Conservation (phyloP, 2,797 vertebrate species). For the Argya squamiceps region DNA sequence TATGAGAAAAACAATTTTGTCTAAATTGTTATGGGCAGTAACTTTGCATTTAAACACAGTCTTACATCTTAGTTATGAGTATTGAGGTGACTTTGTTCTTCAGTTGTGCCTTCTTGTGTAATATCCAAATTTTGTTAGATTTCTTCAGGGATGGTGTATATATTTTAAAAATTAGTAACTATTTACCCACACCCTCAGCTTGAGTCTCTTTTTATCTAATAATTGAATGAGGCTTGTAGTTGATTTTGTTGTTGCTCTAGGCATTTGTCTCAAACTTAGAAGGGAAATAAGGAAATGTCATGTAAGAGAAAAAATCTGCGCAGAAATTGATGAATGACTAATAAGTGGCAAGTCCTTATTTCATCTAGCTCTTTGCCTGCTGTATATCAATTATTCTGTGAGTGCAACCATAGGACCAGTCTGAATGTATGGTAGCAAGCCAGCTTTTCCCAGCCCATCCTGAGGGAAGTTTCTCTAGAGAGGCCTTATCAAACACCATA, state of each 20-base stretch:
- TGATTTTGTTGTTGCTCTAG: neutral
- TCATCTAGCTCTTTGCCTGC: neutral
- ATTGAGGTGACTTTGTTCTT: neutral
- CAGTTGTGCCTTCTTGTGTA: neutral
- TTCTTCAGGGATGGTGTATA: neutral
- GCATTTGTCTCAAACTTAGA: neutral
- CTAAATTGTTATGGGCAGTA: neutral
- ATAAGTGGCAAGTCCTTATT: neutral
- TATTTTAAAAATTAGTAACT: neutral
- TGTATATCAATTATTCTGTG: neutral
- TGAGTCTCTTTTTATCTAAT: neutral
- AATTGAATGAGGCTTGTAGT: neutral
- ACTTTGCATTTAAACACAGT: neutral
- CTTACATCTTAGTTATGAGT: neutral
- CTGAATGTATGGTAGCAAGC: neutral
- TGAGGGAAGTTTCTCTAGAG: neutral
- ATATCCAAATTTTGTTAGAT: neutral
- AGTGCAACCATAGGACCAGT: neutral
- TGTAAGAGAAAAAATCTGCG: neutral
- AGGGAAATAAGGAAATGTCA: neutral
- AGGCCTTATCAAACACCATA: neutral
- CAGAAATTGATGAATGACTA: neutral
- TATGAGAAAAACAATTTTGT: neutral
- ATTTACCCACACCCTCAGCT: neutral
- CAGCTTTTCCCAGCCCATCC: neutral